Base-by-base conservation (phyloP, 37 sponge, comb jelly and placozoan genomes). In the Beroe forskalii region DNA sequence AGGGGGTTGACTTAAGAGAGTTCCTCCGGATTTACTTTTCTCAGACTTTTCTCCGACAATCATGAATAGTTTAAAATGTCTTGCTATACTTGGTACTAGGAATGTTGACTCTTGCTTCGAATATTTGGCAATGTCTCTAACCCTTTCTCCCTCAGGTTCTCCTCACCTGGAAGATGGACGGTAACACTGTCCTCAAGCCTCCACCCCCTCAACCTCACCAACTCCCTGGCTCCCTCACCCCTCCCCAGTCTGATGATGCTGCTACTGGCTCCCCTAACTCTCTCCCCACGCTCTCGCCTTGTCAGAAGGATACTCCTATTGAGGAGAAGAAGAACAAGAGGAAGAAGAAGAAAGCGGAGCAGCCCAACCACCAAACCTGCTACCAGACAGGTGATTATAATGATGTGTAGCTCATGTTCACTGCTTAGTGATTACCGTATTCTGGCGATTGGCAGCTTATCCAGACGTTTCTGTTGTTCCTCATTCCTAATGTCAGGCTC, bases 341-440 rank as follows among this genome's bases (percentile, higher is more conserved):
- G 12, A 72, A 72, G 75, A 72, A 39, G 75, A 72, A 72, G 75
- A 72, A 72, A 20, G 30, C 75, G 9, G 75, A 72, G 75, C 75
- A 72, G 23, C 4, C 27, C 6, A 32, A 72, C 19, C 75, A 35
- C 30, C 66, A 63, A 30, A 28, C 66, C 25, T n/a, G n/a, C n/a
- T 30, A 63, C 25, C 66, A 72, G 38, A 72, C 75, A 32, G 75
- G 8, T 72, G 14, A 72, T 38, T 30, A 72, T n/a, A n/a, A n/a
- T n/a, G n/a, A n/a, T n/a, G n/a, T n/a, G n/a, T n/a, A n/a, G n/a
- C n/a, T n/a, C n/a, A n/a, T n/a, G n/a, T n/a, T n/a, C n/a, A n/a
- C n/a, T n/a, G n/a, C n/a, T n/a, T n/a, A n/a, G n/a, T n/a, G n/a
- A n/a, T n/a, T n/a, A n/a, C n/a, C n/a, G n/a, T n/a, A n/a, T n/a